Evolutionary conservation across 2,888 invertebrate genomes (phyloP), one percentile per base, ranked within the genome.

Genomic region (Ophraella communa): DNA sequence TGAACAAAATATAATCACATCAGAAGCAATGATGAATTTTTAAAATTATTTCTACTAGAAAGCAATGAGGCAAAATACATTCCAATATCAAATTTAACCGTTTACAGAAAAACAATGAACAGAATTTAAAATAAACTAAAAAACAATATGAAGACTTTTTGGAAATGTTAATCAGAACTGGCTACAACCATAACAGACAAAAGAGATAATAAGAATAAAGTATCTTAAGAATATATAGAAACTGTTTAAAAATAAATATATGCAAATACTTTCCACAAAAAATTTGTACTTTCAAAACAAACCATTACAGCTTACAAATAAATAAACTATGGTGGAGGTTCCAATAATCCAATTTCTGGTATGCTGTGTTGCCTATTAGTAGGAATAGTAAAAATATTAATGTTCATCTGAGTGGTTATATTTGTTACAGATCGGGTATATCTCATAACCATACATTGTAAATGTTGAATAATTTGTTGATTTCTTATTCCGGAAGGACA

Each of bases 381-480:
- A 2, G 14, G 39, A 7, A 14, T 17, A 4, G 3, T 2, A 14
- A 17, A 17, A 1, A 11, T 30, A 30, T 30, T 30, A 30, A 3
- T 24, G 11, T 10, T n/a, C n/a, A 30, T 30, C 23, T 51, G 24
- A 17, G 27, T 51, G 49, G 49, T 27, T 51, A 51, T 51, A 51
- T 51, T 51, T n/a, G 27, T 20, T 45, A 39, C 39, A 21, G 24
- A 17, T 51, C 27, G 27, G 49, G 27, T 51, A 53, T 42, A 59
- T 21, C 27, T 20, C 11, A 44, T 30, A 24, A 56, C 30, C n/a
- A 44, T 62, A 63, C 62, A 27, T 65, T 62, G 64, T 59, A 45
- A 58, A 58, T 65, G 52, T 62, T 33, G 53, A 64, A 65, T 65
- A 52, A 64, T 65, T 67, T 69, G 67, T 69, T 67, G 63, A 65